Evolutionary conservation across 2,113 vertebrate genomes (phyloP).

Genomic region (Dermatemys mawii): DNA sequence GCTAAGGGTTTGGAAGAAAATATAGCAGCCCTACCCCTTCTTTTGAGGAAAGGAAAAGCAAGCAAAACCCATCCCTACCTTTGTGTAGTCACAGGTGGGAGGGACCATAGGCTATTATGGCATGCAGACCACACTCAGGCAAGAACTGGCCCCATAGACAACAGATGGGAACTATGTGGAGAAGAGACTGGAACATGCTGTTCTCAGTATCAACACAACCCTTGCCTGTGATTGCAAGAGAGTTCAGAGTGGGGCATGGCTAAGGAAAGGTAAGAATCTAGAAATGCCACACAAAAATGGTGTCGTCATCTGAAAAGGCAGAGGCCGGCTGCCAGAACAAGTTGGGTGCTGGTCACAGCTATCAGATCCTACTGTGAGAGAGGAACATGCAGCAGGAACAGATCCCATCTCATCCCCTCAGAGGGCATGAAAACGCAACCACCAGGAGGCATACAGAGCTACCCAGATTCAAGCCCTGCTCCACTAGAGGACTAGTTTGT

Average conservation of each 20-base stretch:
- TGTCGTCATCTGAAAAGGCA: too few relatives aligned
- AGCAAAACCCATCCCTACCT: not conserved
- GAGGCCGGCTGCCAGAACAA: too few relatives aligned
- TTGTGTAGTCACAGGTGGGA: not conserved
- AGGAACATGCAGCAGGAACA: not conserved
- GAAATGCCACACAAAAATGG: not conserved
- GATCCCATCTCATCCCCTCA: not conserved
- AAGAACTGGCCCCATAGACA: too few relatives aligned
- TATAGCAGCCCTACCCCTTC: not conserved
- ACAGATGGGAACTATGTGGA: not conserved
- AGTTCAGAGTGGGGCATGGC: not conserved
- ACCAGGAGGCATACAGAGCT: not conserved
- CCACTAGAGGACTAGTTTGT: not conserved
- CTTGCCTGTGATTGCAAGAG: not conserved
- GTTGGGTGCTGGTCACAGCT: not conserved
- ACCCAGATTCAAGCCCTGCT: not conserved
- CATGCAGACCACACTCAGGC: not conserved
- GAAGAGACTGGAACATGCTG: not conserved
- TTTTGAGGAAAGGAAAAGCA: not conserved
- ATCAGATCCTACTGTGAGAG: too few relatives aligned
- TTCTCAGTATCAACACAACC: not conserved
- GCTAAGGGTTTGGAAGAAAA: not conserved
- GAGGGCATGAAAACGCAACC: not conserved
- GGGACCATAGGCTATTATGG: not conserved
- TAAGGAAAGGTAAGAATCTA: not conserved